These are phyloP conservation scores for Acropternis orthonyx DNA, from an alignment of 2,797 vertebrate genomes.

Conservation along the genomic window DNA sequence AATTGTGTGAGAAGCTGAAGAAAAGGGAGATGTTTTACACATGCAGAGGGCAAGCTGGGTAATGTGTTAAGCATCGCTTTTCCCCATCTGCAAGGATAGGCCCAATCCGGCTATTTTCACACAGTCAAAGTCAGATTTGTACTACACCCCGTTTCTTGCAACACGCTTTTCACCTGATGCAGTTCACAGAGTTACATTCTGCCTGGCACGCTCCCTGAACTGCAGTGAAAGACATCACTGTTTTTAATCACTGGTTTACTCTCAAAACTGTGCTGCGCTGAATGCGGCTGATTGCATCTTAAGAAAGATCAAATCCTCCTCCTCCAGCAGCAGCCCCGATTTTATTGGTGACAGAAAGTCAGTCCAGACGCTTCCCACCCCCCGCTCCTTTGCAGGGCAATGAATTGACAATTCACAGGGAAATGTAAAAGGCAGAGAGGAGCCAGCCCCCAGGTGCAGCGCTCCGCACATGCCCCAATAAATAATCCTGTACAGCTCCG, in stretches of 20 bases:
- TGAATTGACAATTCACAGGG: conserved; percentile 76
- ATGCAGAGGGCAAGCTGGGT: conserved; percentile 36
- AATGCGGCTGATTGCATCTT: conserved; percentile 70
- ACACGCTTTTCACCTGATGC: conserved; percentile 60
- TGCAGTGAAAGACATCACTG: conserved; percentile 63
- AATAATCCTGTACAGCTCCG: conserved; percentile 67
- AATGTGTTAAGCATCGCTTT: background rate
- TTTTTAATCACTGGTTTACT: conserved; percentile 69
- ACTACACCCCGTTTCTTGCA: background rate
- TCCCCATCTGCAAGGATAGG: conserved; percentile 9
- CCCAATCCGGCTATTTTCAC: conserved; percentile 35
- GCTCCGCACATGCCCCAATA: conserved; percentile 71
- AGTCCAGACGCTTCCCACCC: conserved; percentile 36
- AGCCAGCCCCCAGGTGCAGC: conserved; percentile 72
- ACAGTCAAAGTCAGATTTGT: background rate
- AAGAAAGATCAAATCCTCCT: conserved; percentile 68
- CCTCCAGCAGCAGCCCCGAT: conserved; percentile 42
- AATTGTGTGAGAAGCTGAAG: conserved; percentile 29
- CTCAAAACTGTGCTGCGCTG: conserved; percentile 46
- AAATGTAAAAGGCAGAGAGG: conserved; percentile 61
- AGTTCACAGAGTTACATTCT: conserved; percentile 64
- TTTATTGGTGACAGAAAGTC: conserved; percentile 61
- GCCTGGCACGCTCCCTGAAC: conserved; percentile 40
- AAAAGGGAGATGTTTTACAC: conserved; percentile 20
- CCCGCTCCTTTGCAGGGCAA: conserved; percentile 50